Evolutionary conservation across 1,140 invertebrate species (phyloP).

Genomic region (Macrobrachium rosenbergii): DNA sequence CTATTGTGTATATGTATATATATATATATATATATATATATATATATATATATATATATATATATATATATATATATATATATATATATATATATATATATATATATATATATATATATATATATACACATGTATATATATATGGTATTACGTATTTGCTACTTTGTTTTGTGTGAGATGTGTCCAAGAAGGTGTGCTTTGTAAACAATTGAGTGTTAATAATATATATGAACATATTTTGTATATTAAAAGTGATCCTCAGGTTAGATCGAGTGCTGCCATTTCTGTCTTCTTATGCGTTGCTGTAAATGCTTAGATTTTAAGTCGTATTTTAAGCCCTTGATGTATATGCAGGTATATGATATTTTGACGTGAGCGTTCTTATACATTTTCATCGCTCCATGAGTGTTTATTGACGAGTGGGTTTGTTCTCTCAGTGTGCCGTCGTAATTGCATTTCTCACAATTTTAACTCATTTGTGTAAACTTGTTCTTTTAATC

Average conservation of each 20-base stretch:
- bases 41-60: background rate
- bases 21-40: constrained; percentile 10
- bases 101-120: constrained; percentile 28
- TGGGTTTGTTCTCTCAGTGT: too few species aligned
- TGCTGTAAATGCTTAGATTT: background rate
- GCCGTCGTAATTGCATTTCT: too few species aligned
- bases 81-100: background rate
- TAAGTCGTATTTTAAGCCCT: background rate
- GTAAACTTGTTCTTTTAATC: too few species aligned
- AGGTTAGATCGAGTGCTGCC: background rate
- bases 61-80: background rate
- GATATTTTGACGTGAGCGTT: too few species aligned
- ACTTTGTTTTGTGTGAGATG: constrained; percentile 41
- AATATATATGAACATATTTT: constrained; percentile 61
- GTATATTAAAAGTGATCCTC: constrained; percentile 33
- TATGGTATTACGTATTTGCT: constrained; percentile 44
- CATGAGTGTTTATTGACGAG: too few species aligned
- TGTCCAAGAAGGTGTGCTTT: constrained; percentile 56
- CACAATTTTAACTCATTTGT: too few species aligned
- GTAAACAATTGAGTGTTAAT: constrained; percentile 51
- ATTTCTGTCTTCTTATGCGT: background rate
- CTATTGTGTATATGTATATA: constrained; percentile 25
- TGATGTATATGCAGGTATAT: too few species aligned
- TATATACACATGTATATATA: constrained; percentile 15
- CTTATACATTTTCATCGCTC: too few species aligned